Conservation (phyloP, 2,113 vertebrate genomes). For the Lota lota region DNA sequence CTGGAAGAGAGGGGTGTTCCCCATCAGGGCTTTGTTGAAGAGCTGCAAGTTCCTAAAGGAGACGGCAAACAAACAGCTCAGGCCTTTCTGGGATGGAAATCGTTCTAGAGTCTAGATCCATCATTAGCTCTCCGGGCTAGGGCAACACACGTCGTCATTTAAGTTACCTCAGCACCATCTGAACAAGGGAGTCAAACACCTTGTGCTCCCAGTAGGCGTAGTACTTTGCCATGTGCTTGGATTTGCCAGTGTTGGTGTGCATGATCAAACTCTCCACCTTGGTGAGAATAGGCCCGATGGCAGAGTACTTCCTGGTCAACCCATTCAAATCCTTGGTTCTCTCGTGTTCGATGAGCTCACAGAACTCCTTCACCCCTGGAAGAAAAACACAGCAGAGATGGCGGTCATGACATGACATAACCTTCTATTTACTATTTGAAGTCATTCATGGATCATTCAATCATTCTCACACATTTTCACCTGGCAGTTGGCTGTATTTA, state of each 20-base stretch:
- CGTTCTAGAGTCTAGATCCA: neutral
- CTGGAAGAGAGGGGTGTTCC: constrained; percentile 79
- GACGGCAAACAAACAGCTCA: constrained; percentile 12
- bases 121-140: neutral
- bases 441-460: neutral
- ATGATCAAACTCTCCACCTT: constrained; percentile 82
- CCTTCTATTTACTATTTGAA: neutral
- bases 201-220: constrained; percentile 86
- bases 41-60: constrained; percentile 80
- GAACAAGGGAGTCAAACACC: constrained; percentile 78
- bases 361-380: constrained; percentile 86
- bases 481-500: constrained; percentile 69
- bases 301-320: constrained; percentile 78
- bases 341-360: constrained; percentile 79
- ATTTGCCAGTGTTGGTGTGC: constrained; percentile 81
- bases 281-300: constrained; percentile 80
- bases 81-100: neutral
- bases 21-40: constrained; percentile 78
- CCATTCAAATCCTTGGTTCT: constrained; percentile 72
- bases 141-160: neutral
- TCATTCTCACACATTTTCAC: constrained; percentile 64
- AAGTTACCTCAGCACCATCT: constrained; percentile 83
- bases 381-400: constrained; percentile 9
- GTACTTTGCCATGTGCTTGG: constrained; percentile 78
- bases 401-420: neutral